Conservation (phyloP, 2,888 invertebrate genomes). For the Microplitis manilae region DNA sequence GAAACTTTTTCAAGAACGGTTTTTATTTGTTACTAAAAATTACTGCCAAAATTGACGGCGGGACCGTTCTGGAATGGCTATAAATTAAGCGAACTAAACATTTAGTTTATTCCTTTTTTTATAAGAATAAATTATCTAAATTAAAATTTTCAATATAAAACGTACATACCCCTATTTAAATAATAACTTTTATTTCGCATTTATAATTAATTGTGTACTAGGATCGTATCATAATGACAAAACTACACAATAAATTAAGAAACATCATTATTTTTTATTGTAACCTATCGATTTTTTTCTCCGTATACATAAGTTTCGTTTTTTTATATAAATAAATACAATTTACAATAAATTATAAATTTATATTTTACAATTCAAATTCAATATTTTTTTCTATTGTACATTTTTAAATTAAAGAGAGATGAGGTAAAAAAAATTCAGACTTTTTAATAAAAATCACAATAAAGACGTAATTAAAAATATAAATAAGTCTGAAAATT, state of each 20-base stretch:
- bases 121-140: conserved; percentile 22
- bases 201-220: conserved; percentile 21
- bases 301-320: conserved; percentile 58
- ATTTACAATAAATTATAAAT: conserved; percentile 34
- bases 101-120: conserved; percentile 28
- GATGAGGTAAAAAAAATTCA: not conserved
- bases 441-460: not conserved
- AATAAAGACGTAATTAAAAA: not conserved
- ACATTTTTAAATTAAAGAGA: not conserved
- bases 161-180: conserved; percentile 28
- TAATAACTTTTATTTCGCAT: conserved; percentile 1
- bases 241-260: conserved; percentile 55
- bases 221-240: conserved; percentile 29
- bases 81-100: conserved; percentile 48
- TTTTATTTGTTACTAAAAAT: not conserved
- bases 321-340: conserved; percentile 47
- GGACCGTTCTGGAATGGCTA: conserved; percentile 63
- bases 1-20: not conserved
- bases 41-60: conserved; percentile 46
- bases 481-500: not conserved
- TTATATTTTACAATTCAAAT: not conserved
- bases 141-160: conserved; percentile 4
- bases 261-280: conserved; percentile 64
- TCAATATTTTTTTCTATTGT: not conserved
- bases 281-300: conserved; percentile 55